phyloP scores from a whole-genome alignment of 2,888 invertebrate species.

The Frankliniella fusca region DNA sequence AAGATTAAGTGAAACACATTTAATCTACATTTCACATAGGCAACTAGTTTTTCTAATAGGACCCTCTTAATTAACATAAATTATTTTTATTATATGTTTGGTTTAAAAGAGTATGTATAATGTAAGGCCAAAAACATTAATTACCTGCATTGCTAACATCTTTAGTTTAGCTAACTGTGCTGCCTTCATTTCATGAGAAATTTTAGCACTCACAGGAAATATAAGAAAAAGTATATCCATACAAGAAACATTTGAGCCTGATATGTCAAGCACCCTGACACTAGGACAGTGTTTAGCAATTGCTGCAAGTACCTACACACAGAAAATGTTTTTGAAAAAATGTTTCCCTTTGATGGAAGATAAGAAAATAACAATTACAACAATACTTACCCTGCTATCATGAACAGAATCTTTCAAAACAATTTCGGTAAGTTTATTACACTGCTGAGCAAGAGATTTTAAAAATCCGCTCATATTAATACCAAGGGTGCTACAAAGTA shows the following conservation, averaged over 20 bases:
- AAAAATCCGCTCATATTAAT: background rate
- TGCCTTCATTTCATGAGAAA: background rate
- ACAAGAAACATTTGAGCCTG: background rate
- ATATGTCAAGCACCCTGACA: background rate
- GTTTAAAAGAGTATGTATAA: background rate
- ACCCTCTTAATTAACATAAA: background rate
- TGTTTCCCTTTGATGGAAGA: background rate
- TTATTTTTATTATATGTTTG: background rate
- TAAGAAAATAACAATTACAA: background rate
- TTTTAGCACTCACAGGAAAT: background rate
- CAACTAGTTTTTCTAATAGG: background rate
- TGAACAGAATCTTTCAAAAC: background rate
- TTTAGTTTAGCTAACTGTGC: background rate
- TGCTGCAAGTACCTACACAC: background rate
- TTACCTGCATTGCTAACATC: constrained; percentile 2
- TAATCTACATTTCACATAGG: background rate
- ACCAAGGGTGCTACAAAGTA: background rate
- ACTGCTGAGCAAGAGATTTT: background rate
- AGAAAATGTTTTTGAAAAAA: background rate
- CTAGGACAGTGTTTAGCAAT: background rate
- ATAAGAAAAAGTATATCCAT: constrained; percentile 14
- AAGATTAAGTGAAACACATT: background rate
- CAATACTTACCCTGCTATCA: background rate
- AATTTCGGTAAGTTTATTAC: background rate
- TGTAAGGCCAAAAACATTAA: too few relatives aligned